Conservation (phyloP, 2,888 invertebrate species). For the Rhogogaster chlorosoma region DNA sequence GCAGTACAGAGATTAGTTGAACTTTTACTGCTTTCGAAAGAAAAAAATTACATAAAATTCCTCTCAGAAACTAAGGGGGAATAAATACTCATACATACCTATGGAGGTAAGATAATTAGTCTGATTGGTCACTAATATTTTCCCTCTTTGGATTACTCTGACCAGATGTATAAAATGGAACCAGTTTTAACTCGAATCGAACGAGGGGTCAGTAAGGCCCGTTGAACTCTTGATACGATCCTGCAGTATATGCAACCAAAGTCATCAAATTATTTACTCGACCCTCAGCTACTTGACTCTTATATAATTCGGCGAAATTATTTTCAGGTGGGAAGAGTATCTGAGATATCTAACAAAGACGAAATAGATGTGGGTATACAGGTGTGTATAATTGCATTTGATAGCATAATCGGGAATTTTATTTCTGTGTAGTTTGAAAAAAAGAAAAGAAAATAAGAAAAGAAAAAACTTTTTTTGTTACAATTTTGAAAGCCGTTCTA, state of each 20-base stretch:
- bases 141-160: neutral
- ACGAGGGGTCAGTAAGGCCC: conserved; percentile 27
- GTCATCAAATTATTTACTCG: neutral
- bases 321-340: neutral
- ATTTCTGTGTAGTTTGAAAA: neutral
- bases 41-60: neutral
- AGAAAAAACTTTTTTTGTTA: neutral
- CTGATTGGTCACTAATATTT: neutral
- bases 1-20: neutral
- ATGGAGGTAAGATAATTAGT: conserved; percentile 22
- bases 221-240: conserved; percentile 37
- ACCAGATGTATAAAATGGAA: conserved; percentile 39
- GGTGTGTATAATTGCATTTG: neutral
- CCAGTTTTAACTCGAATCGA: conserved; percentile 41
- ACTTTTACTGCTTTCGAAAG: neutral
- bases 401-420: neutral
- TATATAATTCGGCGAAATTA: neutral
- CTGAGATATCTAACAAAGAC: neutral
- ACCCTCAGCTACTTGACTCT: neutral
- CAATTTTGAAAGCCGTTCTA: neutral
- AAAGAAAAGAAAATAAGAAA: too few species aligned
- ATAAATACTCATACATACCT: neutral
- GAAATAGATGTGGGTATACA: neutral
- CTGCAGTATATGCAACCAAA: neutral
- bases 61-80: neutral